A percentile compares a stretch with the other conserved stretches of the same genome.
phyloP scores from a whole-genome alignment of 2,113 vertebrate genomes.

The Circaetus gallicus region DNA sequence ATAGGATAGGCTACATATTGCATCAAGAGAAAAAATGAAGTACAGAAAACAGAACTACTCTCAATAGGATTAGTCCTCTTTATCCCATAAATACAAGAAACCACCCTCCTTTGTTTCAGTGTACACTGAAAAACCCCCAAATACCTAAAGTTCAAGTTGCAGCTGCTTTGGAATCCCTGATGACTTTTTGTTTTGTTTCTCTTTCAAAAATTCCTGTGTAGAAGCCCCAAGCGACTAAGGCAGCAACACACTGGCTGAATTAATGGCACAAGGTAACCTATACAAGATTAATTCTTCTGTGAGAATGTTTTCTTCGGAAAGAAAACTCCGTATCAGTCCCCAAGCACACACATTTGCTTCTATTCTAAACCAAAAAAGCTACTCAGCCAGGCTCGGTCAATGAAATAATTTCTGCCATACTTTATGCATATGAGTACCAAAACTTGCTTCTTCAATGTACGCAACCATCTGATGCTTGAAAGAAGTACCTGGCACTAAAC shows the following conservation, averaged over 20 bases:
- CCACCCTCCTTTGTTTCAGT: neutral
- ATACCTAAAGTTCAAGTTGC: neutral
- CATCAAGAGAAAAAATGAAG: neutral
- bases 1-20: neutral
- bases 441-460: neutral
- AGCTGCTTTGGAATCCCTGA: neutral
- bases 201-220: neutral
- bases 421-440: neutral
- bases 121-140: neutral
- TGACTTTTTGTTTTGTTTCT: neutral
- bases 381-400: neutral
- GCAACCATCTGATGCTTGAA: neutral
- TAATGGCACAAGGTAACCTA: neutral
- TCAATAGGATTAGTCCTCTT: slow-evolving; percentile 24
- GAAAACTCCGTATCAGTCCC: neutral
- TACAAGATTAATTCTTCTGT: neutral
- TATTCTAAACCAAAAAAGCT: neutral
- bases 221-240: neutral
- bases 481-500: neutral
- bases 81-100: slow-evolving; percentile 21
- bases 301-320: neutral
- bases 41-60: neutral
- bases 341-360: neutral
- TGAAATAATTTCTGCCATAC: neutral
- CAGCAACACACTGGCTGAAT: neutral